These are phyloP conservation scores for Apus apus DNA, from an alignment of 2,113 vertebrate species.

Conservation along the genomic window DNA sequence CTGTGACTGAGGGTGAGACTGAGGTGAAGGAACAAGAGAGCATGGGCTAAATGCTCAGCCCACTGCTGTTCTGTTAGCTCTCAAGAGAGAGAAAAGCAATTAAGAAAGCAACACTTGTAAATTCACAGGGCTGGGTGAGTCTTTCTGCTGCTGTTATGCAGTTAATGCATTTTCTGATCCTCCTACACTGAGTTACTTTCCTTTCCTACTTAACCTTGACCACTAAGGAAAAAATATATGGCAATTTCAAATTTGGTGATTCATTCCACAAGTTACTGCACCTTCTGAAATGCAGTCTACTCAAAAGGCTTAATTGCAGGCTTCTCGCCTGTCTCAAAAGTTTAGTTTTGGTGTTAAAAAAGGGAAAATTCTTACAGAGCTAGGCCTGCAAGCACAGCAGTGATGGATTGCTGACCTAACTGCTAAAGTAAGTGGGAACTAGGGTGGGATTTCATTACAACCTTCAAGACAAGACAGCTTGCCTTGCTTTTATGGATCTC, in stretches of 20 bases:
- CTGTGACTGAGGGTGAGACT: not conserved
- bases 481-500: not conserved
- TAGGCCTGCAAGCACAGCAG: not conserved
- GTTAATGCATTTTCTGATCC: not conserved
- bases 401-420: not conserved
- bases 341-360: not conserved
- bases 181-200: constrained; percentile 11
- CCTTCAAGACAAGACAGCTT: not conserved
- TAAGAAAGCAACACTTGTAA: not conserved
- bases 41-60: not conserved
- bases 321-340: not conserved
- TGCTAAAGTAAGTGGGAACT: not conserved
- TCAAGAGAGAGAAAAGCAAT: not conserved
- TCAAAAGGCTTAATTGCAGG: not conserved
- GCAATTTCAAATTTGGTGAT: not conserved
- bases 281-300: not conserved
- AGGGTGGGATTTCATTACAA: not conserved
- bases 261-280: not conserved
- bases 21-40: not conserved
- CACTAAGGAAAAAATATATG: not conserved
- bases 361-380: not conserved
- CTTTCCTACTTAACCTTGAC: constrained; percentile 25
- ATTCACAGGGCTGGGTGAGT: not conserved
- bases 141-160: not conserved
- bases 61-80: not conserved